These are phyloP conservation scores for Abrostola tripartita DNA, from an alignment of 2,888 invertebrate genomes.

Conservation along the genomic window DNA sequence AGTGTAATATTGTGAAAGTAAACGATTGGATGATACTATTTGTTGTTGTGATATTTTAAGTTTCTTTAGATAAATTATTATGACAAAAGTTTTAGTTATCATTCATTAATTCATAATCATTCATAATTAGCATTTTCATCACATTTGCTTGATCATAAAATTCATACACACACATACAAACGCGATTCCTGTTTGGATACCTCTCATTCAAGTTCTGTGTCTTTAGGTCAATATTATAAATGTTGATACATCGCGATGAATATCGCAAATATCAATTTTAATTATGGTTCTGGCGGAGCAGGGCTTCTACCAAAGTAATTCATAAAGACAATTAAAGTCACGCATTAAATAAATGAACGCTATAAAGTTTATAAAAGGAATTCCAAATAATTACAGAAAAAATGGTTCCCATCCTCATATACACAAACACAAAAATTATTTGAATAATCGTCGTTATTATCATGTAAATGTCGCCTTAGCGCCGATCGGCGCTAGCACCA, in stretches of 20 bases:
- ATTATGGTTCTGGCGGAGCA: slow-evolving; percentile 42
- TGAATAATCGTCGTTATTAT: slow-evolving; percentile 76
- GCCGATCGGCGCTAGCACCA: slow-evolving; percentile 78
- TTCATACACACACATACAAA: slow-evolving; percentile 56
- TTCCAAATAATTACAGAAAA: slow-evolving; percentile 56
- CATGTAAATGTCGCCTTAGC: slow-evolving; percentile 81
- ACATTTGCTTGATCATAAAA: slow-evolving; percentile 60
- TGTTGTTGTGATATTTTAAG: slow-evolving; percentile 37
- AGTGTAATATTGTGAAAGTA: slow-evolving; percentile 17
- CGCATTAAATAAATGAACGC: slow-evolving; percentile 34
- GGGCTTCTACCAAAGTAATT: slow-evolving; percentile 46
- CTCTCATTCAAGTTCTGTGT: slow-evolving; percentile 50
- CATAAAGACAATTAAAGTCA: slow-evolving; percentile 41
- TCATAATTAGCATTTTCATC: slow-evolving; percentile 66
- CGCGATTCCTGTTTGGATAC: slow-evolving; percentile 55
- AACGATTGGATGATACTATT: slow-evolving; percentile 45
- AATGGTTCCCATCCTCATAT: slow-evolving; percentile 58
- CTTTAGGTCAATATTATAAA: slow-evolving; percentile 49
- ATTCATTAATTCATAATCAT: slow-evolving; percentile 63
- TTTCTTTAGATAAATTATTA: slow-evolving; percentile 41
- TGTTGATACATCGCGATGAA: slow-evolving; percentile 41
- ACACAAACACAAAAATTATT: slow-evolving; percentile 66
- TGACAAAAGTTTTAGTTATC: slow-evolving; percentile 46
- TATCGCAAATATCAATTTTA: slow-evolving; percentile 38
- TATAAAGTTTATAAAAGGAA: slow-evolving; percentile 44